These are phyloP conservation scores for Lophius americanus DNA, from an alignment of 2,797 vertebrate genomes.

Conservation along the genomic window DNA sequence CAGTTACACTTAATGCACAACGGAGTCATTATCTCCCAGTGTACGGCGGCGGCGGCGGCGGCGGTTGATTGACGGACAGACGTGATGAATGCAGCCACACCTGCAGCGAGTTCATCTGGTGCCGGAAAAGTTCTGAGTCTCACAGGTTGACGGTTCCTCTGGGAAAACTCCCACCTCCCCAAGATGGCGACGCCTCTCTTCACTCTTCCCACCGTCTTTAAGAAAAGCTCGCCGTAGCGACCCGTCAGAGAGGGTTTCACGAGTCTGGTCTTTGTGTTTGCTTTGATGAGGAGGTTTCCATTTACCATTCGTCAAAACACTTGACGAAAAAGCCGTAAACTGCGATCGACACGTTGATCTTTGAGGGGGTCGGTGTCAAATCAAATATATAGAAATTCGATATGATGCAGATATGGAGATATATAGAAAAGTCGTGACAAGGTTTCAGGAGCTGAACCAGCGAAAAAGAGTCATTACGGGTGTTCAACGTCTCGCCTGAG, in stretches of 20 bases:
- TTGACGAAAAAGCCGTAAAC: no score
- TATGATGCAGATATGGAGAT: no score
- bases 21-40: not conserved
- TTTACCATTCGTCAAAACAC: no score
- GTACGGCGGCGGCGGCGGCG: constrained; percentile 10
- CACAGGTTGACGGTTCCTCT: constrained; percentile 39
- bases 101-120: constrained; percentile 6
- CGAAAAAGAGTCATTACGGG: no score
- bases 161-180: constrained; percentile 30
- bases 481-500: no score
- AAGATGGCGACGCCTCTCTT: constrained; percentile 52
- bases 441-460: no score
- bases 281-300: no score
- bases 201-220: constrained; percentile 35
- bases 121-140: constrained; percentile 26
- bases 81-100: constrained; percentile 11
- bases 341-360: no score
- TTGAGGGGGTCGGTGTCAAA: no score
- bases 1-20: not conserved
- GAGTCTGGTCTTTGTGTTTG: no score
- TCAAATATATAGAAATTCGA: no score
- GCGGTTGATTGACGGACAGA: constrained; percentile 1
- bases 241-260: not conserved
- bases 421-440: no score
- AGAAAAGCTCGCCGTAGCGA: constrained; percentile 29